phyloP scores from a whole-genome alignment of 2,888 invertebrate species.

The Lasioglossum figueresi region DNA sequence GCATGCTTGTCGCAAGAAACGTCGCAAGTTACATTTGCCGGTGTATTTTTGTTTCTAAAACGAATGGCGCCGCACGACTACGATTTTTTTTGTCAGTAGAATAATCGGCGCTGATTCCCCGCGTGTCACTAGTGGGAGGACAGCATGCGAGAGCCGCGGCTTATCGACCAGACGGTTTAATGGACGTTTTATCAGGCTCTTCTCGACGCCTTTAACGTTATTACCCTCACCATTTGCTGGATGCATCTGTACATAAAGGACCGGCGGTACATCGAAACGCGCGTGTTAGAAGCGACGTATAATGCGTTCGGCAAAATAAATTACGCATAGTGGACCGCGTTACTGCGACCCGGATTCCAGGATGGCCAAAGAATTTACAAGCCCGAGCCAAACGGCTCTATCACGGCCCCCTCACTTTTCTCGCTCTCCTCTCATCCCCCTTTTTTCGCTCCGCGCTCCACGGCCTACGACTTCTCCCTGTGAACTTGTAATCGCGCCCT shows the following conservation, averaged over 20 bases:
- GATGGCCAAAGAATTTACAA: constrained; percentile 76
- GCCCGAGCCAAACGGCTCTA: constrained; percentile 76
- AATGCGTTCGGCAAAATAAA: constrained; percentile 74
- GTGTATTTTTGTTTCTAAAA: neutral
- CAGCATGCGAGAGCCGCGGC: constrained; percentile 28
- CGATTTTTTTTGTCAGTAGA: neutral
- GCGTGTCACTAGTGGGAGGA: constrained; percentile 20
- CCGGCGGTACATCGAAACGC: constrained; percentile 56
- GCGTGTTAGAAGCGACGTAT: constrained; percentile 67
- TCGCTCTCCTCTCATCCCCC: neutral
- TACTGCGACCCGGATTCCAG: constrained; percentile 73
- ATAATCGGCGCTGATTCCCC: constrained; percentile 17
- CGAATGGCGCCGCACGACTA: neutral
- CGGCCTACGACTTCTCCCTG: constrained; percentile 27
- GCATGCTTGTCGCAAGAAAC: neutral
- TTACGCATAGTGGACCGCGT: constrained; percentile 69
- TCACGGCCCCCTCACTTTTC: constrained; percentile 34
- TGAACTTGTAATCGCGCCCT: constrained; percentile 38
- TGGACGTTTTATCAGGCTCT: constrained; percentile 63
- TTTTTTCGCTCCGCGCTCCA: neutral
- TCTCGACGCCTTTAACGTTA: constrained; percentile 59
- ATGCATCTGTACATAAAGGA: constrained; percentile 53
- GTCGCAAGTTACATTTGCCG: neutral
- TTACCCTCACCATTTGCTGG: constrained; percentile 53
- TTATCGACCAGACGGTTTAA: constrained; percentile 61